These are phyloP conservation scores for Lapara coniferarum DNA, from an alignment of 2,888 invertebrate genomes.

Conservation along the genomic window DNA sequence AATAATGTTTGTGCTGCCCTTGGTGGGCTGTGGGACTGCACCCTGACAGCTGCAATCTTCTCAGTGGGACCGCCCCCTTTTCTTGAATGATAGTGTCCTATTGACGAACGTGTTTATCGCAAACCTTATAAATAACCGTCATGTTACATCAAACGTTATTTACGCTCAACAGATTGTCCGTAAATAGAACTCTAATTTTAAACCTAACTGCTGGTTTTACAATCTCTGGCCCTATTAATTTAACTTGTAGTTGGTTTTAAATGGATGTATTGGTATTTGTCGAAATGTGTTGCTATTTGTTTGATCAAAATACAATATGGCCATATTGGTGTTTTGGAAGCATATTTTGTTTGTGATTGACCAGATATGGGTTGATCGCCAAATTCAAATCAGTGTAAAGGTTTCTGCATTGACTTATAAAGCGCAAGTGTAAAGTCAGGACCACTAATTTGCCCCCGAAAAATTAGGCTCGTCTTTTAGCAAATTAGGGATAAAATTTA, in stretches of 20 bases:
- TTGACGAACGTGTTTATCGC: constrained; percentile 3
- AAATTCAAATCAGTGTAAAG: no score
- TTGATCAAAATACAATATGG: no score
- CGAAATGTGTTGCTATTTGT: not conserved
- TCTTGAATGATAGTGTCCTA: not conserved
- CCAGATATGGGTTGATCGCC: not conserved
- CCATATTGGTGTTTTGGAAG: no score
- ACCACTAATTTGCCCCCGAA: no score
- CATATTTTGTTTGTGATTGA: no score
- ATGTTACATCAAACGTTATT: constrained; percentile 8
- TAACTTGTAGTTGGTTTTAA: constrained; percentile 1
- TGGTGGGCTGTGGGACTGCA: not conserved
- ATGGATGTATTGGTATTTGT: not conserved
- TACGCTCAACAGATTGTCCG: constrained; percentile 12
- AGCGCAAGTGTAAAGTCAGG: not conserved
- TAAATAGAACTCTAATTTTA: constrained; percentile 16
- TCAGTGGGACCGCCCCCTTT: not conserved
- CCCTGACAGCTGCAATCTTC: not conserved
- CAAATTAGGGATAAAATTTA: not conserved
- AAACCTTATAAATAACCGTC: constrained; percentile 3
- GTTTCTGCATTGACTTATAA: no score
- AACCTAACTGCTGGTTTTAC: not conserved
- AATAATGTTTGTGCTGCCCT: no score
- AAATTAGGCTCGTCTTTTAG: not conserved
- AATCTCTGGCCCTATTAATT: not conserved